Evolutionary conservation across 2,113 vertebrate genomes (phyloP).

Genomic region (Oryzias celebensis): DNA sequence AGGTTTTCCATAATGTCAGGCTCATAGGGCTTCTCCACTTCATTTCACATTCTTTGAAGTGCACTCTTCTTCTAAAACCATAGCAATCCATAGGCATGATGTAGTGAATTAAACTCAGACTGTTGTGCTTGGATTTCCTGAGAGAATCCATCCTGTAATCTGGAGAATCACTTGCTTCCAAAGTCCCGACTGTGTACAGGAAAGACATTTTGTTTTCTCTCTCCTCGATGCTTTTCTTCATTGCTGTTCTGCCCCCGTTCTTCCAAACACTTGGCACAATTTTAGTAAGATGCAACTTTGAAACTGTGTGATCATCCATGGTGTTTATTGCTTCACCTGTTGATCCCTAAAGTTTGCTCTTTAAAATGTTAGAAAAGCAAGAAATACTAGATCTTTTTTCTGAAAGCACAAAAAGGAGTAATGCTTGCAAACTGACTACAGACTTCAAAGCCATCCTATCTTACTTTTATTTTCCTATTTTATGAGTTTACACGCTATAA

Average conservation of each 20-base stretch:
- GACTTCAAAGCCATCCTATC: too few species aligned
- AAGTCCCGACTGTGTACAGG: constrained; percentile 8
- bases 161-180: constrained; percentile 43
- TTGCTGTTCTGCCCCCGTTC: constrained; percentile 10
- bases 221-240: constrained; percentile 1
- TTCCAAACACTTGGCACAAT: constrained; percentile 21
- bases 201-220: constrained; percentile 16
- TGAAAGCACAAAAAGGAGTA: constrained; percentile 27
- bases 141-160: constrained; percentile 61
- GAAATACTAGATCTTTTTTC: constrained; percentile 29
- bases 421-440: too few species aligned
- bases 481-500: neutral
- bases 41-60: too few species aligned
- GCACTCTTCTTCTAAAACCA: constrained; percentile 27
- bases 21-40: too few species aligned
- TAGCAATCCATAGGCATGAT: constrained; percentile 53
- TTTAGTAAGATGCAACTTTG: constrained; percentile 5
- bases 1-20: too few species aligned
- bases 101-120: constrained; percentile 44
- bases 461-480: too few species aligned
- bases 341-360: too few species aligned
- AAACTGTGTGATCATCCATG: constrained; percentile 8
- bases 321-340: constrained; percentile 5
- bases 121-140: constrained; percentile 51
- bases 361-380: too few species aligned